Conservation (phyloP, 2,888 invertebrate genomes). For the Loripinus fragilis region DNA sequence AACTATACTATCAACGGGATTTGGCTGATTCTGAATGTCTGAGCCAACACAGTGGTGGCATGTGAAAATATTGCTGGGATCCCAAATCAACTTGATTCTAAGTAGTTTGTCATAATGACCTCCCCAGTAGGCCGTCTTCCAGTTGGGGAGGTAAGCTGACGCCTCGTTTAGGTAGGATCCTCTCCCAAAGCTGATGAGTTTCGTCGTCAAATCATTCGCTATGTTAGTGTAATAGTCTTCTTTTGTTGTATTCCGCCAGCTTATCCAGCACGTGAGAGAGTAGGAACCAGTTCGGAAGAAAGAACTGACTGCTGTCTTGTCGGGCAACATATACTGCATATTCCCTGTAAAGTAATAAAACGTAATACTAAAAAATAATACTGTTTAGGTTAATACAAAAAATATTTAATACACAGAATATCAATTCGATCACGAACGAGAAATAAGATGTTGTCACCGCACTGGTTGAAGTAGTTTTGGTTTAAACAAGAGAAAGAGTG, state of each 20-base stretch:
- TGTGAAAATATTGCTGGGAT: constrained; percentile 63
- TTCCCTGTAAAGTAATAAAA: constrained; percentile 36
- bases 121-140: constrained; percentile 71
- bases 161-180: constrained; percentile 70
- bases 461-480: no score
- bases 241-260: constrained; percentile 27
- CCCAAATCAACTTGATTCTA: constrained; percentile 59
- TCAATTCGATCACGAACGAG: no score
- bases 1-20: not conserved
- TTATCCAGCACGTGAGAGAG: constrained; percentile 47
- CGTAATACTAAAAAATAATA: no score
- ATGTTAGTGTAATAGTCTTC: constrained; percentile 19
- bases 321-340: constrained; percentile 25
- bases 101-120: constrained; percentile 62
- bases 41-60: constrained; percentile 72
- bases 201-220: constrained; percentile 30
- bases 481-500: no score
- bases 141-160: constrained; percentile 58
- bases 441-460: no score
- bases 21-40: constrained; percentile 25
- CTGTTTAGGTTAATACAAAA: no score
- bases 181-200: constrained; percentile 50
- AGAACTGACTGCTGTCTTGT: constrained; percentile 40
- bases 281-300: constrained; percentile 41
- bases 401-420: no score